Evolutionary conservation across 2,113 vertebrate species (phyloP).

Genomic region (Rana temporaria): DNA sequence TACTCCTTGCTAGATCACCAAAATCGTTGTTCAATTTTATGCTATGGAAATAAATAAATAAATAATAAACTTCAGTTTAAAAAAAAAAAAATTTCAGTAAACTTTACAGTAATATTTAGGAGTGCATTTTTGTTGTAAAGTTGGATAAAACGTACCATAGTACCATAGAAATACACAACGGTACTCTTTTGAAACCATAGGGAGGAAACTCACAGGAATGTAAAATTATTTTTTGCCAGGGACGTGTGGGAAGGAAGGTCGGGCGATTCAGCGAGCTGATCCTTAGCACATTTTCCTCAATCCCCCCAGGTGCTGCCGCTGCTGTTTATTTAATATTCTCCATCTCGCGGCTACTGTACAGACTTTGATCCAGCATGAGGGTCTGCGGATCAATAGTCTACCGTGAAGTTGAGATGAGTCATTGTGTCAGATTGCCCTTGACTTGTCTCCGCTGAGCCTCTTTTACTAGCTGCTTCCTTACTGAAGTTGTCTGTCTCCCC

Average conservation of each 20-base stretch:
- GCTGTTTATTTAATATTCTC: constrained; percentile 29
- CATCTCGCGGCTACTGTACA: constrained; percentile 2
- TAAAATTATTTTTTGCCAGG: neutral
- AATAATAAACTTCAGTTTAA: too few species aligned
- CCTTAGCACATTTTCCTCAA: neutral
- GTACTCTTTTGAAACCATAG: too few species aligned
- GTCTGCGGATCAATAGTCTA: constrained; percentile 32
- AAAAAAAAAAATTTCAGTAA: too few species aligned
- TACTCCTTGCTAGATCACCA: too few species aligned
- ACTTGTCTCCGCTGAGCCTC: neutral
- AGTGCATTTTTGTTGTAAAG: too few species aligned
- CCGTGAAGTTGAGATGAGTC: constrained; percentile 11
- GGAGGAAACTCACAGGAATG: too few species aligned
- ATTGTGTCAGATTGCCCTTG: constrained; percentile 19
- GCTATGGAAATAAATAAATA: too few species aligned
- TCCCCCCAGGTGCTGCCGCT: constrained; percentile 12
- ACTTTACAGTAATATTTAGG: too few species aligned
- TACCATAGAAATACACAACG: too few species aligned
- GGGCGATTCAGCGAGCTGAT: neutral
- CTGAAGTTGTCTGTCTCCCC: neutral
- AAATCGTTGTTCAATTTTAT: too few species aligned
- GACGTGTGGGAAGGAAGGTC: neutral
- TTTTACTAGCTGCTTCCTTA: neutral
- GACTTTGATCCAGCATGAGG: constrained; percentile 10
- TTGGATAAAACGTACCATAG: too few species aligned